Evolutionary conservation across 2,797 vertebrate species (phyloP), one percentile per base, ranked within the genome.

Genomic region (Uromys caudimaculatus): DNA sequence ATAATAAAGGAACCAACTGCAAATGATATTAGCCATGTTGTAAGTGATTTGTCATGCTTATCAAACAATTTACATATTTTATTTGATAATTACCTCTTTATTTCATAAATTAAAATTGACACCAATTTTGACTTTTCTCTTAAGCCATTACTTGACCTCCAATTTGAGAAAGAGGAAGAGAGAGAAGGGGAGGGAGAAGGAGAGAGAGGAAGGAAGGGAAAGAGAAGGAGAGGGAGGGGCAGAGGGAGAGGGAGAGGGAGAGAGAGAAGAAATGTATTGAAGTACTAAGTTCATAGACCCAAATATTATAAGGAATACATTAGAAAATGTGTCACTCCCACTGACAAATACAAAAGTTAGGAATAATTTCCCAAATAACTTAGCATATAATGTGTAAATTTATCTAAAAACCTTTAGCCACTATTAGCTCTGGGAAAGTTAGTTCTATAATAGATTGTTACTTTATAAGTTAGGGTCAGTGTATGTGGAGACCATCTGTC

Each of bases 91-190:
- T 89, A 94, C 29, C 44, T 96, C 60, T 84, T 96, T 94, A 90
- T 86, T 95, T 52, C 23, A 92, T 82, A 91, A 41, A 87, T 95
- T 89, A 92, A 95, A 90, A 89, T 92, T 0, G 32, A 92, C 75
- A 90, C 19, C 93, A 97, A 86, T 93, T 87, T 54, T 96, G 82
- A 93, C 27, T 92, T 95, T 97, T 92, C 17, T 94, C n/a, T 92
- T 50, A 78, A 24, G 24, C 50, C 77, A 89, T 76, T 16, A 93
- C 23, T 44, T 64, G 38, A 91, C 13, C 23, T 85, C 6, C 4
- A 47, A 79, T 94, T 91, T 94, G 90, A 91, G 60, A 81, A 38
- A 81, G 4, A 89, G 52, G 16, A 16, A 35, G 24, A 38, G 35
- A 54, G 54, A 16, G 41, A 10, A 19, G 5, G 38, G 3, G 35